Conservation (phyloP, 2,888 invertebrate genomes). For the Rhopalosiphum nymphaeae region DNA sequence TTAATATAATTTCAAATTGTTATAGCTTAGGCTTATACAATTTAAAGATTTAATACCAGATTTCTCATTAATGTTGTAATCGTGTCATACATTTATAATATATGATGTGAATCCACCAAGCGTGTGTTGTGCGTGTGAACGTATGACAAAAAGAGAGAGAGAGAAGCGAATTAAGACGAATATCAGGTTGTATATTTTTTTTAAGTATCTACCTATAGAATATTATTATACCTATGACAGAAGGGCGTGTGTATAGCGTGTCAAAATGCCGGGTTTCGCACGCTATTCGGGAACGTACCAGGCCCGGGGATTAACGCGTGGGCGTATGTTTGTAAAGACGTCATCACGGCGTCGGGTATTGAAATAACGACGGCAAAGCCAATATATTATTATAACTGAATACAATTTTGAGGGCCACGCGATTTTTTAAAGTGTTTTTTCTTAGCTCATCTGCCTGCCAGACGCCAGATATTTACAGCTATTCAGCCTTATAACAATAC, state of each 20-base stretch:
- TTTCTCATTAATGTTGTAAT: neutral
- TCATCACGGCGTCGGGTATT: neutral
- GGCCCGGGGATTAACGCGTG: neutral
- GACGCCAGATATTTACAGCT: neutral
- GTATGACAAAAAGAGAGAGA: neutral
- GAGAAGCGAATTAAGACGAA: neutral
- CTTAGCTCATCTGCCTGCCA: neutral
- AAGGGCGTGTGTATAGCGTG: neutral
- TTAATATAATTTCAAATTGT: neutral
- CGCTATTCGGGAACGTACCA: constrained; percentile 21
- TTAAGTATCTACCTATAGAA: neutral
- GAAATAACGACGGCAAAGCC: neutral
- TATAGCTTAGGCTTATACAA: neutral
- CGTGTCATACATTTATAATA: neutral
- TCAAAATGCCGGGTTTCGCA: constrained; percentile 12
- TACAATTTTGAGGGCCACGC: neutral
- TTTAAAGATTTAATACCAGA: neutral
- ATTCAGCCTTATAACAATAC: neutral
- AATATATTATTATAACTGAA: neutral
- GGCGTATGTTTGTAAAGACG: constrained; percentile 39
- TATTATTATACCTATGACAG: neutral
- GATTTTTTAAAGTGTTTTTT: neutral
- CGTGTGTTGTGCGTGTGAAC: neutral
- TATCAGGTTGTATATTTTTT: neutral
- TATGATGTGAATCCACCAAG: neutral